phyloP scores from a whole-genome alignment of 2,113 vertebrate species.

The Lates calcarifer region DNA sequence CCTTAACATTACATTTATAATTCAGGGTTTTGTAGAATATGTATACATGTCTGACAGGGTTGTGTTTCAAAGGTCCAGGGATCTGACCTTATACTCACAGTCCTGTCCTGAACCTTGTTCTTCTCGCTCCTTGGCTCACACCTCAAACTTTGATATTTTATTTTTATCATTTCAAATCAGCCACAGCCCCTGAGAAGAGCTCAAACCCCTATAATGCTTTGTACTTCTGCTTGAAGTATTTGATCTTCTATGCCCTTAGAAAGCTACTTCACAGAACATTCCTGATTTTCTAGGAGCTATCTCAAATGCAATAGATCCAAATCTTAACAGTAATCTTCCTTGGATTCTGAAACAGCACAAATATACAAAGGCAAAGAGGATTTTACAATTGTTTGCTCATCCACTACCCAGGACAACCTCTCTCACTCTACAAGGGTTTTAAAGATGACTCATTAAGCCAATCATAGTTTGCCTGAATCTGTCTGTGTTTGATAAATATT shows the following conservation, averaged over 20 bases:
- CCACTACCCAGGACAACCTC: background rate
- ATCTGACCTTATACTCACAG: constrained; percentile 14
- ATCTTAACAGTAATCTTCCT: constrained; percentile 33
- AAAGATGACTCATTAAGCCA: background rate
- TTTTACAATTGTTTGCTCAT: background rate
- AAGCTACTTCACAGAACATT: constrained; percentile 47
- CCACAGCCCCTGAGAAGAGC: constrained; percentile 52
- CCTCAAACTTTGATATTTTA: constrained; percentile 67
- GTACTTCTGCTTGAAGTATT: constrained; percentile 73
- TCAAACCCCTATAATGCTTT: no score
- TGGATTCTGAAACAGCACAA: constrained; percentile 22
- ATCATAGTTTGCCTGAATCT: background rate
- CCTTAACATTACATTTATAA: background rate
- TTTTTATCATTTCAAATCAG: constrained; percentile 76
- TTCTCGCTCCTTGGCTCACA: constrained; percentile 49
- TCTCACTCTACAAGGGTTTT: background rate
- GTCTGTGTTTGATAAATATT: background rate
- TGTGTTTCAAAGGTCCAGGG: constrained; percentile 19
- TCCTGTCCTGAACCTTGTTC: constrained; percentile 28
- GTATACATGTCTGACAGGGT: background rate
- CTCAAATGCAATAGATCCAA: constrained; percentile 50
- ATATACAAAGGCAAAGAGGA: background rate
- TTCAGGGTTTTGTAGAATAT: background rate
- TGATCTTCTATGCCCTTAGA: constrained; percentile 83
- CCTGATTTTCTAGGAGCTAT: constrained; percentile 65